Conservation (phyloP, 1,140 invertebrate species). For the Hetaerina americana region DNA sequence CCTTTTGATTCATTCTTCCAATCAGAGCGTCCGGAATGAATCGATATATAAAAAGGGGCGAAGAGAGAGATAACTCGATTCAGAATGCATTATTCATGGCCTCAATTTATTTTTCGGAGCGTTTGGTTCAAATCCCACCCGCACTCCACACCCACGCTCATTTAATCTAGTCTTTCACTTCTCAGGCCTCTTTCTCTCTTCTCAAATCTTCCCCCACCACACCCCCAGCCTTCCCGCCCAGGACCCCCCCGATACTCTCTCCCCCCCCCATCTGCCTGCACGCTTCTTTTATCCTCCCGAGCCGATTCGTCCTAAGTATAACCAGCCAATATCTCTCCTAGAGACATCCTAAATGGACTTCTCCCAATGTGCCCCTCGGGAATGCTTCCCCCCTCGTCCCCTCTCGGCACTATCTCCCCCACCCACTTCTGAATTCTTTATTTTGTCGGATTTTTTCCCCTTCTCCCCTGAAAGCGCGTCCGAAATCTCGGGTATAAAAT, state of each 20-base stretch:
- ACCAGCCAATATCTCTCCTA: not conserved
- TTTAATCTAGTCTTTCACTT: not conserved
- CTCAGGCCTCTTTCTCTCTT: no score
- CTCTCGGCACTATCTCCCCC: no score
- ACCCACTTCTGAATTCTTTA: not conserved
- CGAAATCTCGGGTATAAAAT: not conserved
- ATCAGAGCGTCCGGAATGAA: not conserved
- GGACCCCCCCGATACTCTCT: no score
- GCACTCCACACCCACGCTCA: not conserved
- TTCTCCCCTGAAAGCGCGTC: not conserved
- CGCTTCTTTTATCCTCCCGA: not conserved
- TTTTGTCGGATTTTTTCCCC: not conserved
- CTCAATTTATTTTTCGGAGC: not conserved
- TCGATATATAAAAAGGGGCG: not conserved
- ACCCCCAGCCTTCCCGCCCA: no score
- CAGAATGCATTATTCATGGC: not conserved
- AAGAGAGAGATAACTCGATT: not conserved
- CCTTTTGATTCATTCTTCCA: not conserved
- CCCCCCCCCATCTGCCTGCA: not conserved
- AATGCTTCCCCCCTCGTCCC: not conserved
- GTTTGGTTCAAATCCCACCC: not conserved
- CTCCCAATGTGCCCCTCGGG: not conserved
- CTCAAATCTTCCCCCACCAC: no score
- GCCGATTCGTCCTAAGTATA: not conserved
- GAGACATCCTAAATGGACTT: not conserved